Evolutionary conservation across 1,140 invertebrate genomes (phyloP), one percentile per base, ranked within the genome.

Genomic region (Brachionus sp.): DNA sequence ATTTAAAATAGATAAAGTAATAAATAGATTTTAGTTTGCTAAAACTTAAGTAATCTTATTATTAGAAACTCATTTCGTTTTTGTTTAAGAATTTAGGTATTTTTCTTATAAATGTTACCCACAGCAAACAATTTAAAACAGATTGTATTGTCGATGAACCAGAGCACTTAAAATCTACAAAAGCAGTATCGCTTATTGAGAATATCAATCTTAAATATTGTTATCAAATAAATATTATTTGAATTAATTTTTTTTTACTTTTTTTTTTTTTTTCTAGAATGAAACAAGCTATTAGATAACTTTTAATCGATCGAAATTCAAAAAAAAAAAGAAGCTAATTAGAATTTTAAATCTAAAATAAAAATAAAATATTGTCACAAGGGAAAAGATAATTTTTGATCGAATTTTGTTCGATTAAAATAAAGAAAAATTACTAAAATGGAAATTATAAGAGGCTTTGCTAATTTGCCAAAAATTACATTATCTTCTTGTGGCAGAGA

Each of bases 371-470:
- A 13, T 46, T 57, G 50, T 16, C 50, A 19, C 50, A 19, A 9
- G 50, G 50, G 50, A 57, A 57, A 57, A 57, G 50, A 57, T 6
- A 25, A 57, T 57, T 57, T 19, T 57, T 57, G 19, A 57, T 57
- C 50, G 16, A 57, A 57, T 57, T 57, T 19, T 19, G 50, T 57
- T 57, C 50, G 50, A 57, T 57, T 23, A 10, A 57, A 57, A 19
- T 57, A 57, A 57, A 57, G 13, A 57, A 29, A 29, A 29, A 29
- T 2, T 2, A 29, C 3, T 29, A 29, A 29, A 57, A 80, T 80
- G 77, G 77, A 80, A 80, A 80, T 80, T 39, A 80, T 80, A 33
- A 23, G 77, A 57, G 77, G 77, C 5, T 80, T 80, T 80, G 77
- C 77, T 62, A 66, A 80, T 66, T 25, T 80, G n/a, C 77, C 77